Conservation (phyloP, 2,797 vertebrate genomes). For the Lerista edwardsae region DNA sequence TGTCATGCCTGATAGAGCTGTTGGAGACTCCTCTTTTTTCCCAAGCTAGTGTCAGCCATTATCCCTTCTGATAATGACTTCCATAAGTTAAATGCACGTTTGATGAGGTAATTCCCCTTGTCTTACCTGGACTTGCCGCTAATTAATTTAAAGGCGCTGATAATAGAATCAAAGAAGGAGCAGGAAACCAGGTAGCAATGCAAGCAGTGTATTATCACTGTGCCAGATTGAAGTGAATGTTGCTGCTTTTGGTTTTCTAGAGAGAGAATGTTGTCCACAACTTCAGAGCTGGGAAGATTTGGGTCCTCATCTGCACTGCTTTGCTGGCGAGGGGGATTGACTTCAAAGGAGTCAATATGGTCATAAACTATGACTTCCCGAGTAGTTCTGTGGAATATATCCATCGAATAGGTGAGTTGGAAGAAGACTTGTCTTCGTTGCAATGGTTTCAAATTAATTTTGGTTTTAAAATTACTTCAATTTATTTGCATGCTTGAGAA, state of each 20-base stretch:
- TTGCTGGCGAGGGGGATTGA: slow-evolving; percentile 94
- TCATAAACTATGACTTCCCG: slow-evolving; percentile 96
- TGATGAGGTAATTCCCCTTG: background rate
- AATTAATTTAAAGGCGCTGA: background rate
- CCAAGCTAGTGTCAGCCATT: background rate
- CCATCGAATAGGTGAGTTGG: slow-evolving; percentile 89
- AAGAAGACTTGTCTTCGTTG: background rate
- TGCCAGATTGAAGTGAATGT: background rate
- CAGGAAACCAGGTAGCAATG: background rate
- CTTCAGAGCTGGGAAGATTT: slow-evolving; percentile 95
- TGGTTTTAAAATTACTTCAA: no score
- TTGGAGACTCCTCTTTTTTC: no score
- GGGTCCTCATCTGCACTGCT: slow-evolving; percentile 96
- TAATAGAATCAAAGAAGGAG: background rate
- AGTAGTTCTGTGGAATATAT: slow-evolving; percentile 96
- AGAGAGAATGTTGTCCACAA: slow-evolving; percentile 91
- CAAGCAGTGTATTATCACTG: background rate
- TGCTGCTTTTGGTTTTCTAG: slow-evolving; percentile 68
- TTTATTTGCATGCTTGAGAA: no score
- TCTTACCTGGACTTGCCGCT: background rate
- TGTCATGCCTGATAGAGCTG: background rate
- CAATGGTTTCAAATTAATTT: no score
- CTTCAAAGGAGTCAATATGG: slow-evolving; percentile 96
- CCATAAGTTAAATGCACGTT: background rate
- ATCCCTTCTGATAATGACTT: background rate